Evolutionary conservation across 1,140 invertebrate species (phyloP).

Genomic region (Drosophila yakuba): DNA sequence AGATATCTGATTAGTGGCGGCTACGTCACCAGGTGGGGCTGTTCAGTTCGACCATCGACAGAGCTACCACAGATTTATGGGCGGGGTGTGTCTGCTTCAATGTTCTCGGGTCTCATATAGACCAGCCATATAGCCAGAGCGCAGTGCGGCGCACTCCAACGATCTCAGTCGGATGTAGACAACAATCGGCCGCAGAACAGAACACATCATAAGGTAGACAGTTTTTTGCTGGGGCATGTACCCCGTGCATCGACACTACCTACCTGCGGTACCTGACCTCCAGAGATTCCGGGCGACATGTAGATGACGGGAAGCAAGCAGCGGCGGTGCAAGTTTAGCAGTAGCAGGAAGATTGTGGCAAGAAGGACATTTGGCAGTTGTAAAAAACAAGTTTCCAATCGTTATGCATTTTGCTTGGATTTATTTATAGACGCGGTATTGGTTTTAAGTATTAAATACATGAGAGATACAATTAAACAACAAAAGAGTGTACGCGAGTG

Average conservation of each 20-base stretch:
- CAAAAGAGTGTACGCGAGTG: conserved; percentile 52
- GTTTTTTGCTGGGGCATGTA: conserved; percentile 27
- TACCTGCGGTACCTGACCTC: conserved; percentile 21
- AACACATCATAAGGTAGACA: conserved; percentile 63
- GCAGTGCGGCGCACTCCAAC: conserved; percentile 66
- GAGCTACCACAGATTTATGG: conserved; percentile 43
- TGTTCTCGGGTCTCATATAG: conserved; percentile 54
- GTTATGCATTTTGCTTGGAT: conserved; percentile 70
- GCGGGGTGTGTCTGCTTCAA: conserved; percentile 52
- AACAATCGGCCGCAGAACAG: conserved; percentile 55
- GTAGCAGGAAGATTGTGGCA: conserved; percentile 23
- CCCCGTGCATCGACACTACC: conserved; percentile 29
- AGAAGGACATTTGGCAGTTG: conserved; percentile 54
- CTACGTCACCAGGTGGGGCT: conserved; percentile 78
- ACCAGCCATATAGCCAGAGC: conserved; percentile 38
- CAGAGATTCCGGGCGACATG: conserved; percentile 29
- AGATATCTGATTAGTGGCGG: conserved; percentile 74
- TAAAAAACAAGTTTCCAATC: conserved; percentile 59
- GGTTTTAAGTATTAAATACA: conserved; percentile 81
- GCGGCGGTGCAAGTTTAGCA: conserved; percentile 37
- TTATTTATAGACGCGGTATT: conserved; percentile 74
- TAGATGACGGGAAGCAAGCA: conserved; percentile 42
- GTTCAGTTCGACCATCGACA: conserved; percentile 16
- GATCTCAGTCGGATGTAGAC: conserved; percentile 69
- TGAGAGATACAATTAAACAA: conserved; percentile 80